A percentile compares a stretch with the other conserved stretches of the same genome.
phyloP scores from a whole-genome alignment of 2,888 invertebrate species.

The Erpobdella octoculata region DNA sequence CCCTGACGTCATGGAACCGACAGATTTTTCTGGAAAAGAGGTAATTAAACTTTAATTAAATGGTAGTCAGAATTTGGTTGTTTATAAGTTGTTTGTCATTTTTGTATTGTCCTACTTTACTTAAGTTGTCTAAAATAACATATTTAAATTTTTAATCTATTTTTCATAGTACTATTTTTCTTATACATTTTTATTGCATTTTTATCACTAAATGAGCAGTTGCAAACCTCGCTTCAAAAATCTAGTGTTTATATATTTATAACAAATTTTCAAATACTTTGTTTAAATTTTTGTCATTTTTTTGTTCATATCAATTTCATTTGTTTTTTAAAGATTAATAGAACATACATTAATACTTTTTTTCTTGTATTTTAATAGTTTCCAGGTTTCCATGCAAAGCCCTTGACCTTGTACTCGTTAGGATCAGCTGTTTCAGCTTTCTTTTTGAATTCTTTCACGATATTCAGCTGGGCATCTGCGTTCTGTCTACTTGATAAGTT shows the following conservation, averaged over 20 bases:
- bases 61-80: too few species aligned
- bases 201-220: too few species aligned
- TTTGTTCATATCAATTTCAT: neutral
- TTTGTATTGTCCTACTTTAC: too few species aligned
- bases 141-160: too few species aligned
- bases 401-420: conserved; percentile 1
- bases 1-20: neutral
- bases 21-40: neutral
- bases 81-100: too few species aligned
- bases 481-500: neutral
- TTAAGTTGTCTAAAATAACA: too few species aligned
- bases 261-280: neutral
- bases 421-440: conserved; percentile 18
- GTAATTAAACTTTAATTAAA: neutral
- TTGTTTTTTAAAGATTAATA: neutral
- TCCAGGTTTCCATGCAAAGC: neutral
- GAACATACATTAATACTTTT: neutral
- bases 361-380: neutral
- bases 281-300: neutral
- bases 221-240: too few species aligned
- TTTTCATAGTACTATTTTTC: too few species aligned
- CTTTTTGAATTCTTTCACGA: conserved; percentile 19
- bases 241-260: neutral
- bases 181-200: too few species aligned
- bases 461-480: conserved; percentile 11